Percentiles rank a stretch among this genome's conserved stretches.
Conservation (phyloP, 2,113 vertebrate species). For the Pholis gunnellus region DNA sequence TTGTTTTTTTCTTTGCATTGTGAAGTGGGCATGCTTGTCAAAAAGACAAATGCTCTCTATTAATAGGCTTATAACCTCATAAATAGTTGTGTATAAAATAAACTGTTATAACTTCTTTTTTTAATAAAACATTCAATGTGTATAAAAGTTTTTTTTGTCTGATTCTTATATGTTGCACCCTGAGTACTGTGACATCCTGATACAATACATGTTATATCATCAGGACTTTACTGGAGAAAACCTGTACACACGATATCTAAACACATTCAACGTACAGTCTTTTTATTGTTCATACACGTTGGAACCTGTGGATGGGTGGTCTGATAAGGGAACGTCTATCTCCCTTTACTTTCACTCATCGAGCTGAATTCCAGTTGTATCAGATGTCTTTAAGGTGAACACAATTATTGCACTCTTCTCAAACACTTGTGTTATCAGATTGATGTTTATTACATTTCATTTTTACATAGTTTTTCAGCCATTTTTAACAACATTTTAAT, state of each 20-base stretch:
- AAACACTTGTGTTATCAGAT: not conserved
- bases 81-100: conserved; percentile 90
- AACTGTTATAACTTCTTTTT: conserved; percentile 92
- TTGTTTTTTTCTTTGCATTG: conserved; percentile 79
- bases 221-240: not conserved
- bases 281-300: not conserved
- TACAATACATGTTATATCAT: not conserved
- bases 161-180: not conserved
- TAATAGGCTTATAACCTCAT: conserved; percentile 90
- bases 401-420: not conserved
- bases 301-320: not conserved
- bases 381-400: not conserved
- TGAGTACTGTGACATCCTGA: not conserved
- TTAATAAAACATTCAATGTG: conserved; percentile 90
- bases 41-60: conserved; percentile 87
- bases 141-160: conserved; percentile 55
- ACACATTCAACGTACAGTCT: too few species aligned
- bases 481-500: not conserved
- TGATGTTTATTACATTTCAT: not conserved
- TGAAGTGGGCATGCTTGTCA: conserved; percentile 87
- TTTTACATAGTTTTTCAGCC: not conserved
- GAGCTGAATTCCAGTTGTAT: not conserved
- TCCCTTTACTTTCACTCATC: not conserved
- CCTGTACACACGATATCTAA: not conserved
- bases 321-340: not conserved